phyloP scores from a whole-genome alignment of 1,140 invertebrate genomes.

The Euwallacea similis region DNA sequence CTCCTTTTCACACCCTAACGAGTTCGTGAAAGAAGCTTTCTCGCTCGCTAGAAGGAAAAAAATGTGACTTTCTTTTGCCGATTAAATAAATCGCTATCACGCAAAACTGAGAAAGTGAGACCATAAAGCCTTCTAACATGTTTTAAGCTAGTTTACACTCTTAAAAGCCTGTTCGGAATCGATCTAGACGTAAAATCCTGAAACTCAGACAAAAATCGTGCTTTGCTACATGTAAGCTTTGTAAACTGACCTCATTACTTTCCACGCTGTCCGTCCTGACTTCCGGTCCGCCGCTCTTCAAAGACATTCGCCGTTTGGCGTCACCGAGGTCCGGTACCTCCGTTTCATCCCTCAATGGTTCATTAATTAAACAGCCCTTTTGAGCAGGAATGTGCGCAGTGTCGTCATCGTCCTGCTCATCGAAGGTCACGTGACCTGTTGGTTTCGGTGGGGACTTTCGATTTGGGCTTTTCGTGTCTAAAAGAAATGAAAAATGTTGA shows the following conservation, averaged over 20 bases:
- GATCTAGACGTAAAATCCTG: too few species aligned
- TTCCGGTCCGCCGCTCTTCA: slow-evolving; percentile 20
- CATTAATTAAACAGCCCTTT: slow-evolving; percentile 16
- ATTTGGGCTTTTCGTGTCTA: slow-evolving; percentile 18
- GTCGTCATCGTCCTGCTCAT: slow-evolving; percentile 5
- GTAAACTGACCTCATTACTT: slow-evolving; percentile 31
- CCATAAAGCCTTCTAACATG: too few species aligned
- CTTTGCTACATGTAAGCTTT: too few species aligned
- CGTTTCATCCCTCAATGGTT: slow-evolving; percentile 5
- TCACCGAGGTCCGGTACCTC: background rate
- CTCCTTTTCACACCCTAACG: too few species aligned
- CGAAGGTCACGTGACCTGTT: slow-evolving; percentile 17
- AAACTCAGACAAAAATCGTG: too few species aligned
- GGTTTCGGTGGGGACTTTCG: slow-evolving; percentile 10
- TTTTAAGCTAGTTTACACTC: too few species aligned
- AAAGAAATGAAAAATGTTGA: slow-evolving; percentile 3
- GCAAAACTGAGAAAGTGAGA: too few species aligned
- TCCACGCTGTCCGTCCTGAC: slow-evolving; percentile 20
- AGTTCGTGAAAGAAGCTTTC: too few species aligned
- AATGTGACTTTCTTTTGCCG: too few species aligned
- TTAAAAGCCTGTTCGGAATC: too few species aligned
- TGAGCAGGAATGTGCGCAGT: background rate
- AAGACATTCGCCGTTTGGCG: slow-evolving; percentile 15
- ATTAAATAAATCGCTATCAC: too few species aligned
- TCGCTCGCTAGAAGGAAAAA: too few species aligned